Percentiles rank a stretch among this genome's conserved stretches.
phyloP scores from a whole-genome alignment of 2,888 invertebrate genomes.

The Caenorhabditis afra region DNA sequence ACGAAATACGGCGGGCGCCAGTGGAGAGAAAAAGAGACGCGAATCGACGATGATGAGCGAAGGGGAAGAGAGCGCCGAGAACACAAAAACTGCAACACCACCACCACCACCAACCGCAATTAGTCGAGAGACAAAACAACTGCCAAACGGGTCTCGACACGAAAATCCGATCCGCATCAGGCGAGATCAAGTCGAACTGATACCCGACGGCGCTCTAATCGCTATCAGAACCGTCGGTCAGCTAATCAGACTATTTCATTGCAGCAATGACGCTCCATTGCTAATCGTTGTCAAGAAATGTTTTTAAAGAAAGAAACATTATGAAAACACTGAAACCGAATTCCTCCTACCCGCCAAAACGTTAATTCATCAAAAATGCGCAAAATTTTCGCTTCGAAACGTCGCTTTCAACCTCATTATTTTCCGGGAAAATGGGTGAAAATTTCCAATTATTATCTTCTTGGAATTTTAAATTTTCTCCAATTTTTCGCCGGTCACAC shows the following conservation, averaged over 20 bases:
- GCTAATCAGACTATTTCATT: no score
- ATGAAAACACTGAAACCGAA: no score
- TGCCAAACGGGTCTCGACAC: slow-evolving; percentile 30
- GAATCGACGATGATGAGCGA: slow-evolving; percentile 36
- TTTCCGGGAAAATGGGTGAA: not conserved
- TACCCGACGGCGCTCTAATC: not conserved
- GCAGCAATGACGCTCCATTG: no score
- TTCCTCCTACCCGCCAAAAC: not conserved
- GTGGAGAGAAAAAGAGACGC: slow-evolving; percentile 10
- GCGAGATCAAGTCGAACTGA: not conserved
- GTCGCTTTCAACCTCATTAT: no score
- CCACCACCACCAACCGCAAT: slow-evolving; percentile 10
- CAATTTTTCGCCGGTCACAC: no score
- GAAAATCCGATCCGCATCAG: no score
- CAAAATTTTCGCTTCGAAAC: not conserved
- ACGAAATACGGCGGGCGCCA: no score
- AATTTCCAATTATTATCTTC: no score
- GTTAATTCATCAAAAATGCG: not conserved
- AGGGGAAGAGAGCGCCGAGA: slow-evolving; percentile 6
- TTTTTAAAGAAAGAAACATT: no score
- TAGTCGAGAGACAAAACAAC: slow-evolving; percentile 37
- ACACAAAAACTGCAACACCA: not conserved
- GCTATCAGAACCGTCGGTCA: no score
- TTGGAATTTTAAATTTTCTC: no score
- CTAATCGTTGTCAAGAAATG: no score